These are phyloP conservation scores for Characodon lateralis DNA, from an alignment of 2,797 vertebrate genomes.

Conservation along the genomic window DNA sequence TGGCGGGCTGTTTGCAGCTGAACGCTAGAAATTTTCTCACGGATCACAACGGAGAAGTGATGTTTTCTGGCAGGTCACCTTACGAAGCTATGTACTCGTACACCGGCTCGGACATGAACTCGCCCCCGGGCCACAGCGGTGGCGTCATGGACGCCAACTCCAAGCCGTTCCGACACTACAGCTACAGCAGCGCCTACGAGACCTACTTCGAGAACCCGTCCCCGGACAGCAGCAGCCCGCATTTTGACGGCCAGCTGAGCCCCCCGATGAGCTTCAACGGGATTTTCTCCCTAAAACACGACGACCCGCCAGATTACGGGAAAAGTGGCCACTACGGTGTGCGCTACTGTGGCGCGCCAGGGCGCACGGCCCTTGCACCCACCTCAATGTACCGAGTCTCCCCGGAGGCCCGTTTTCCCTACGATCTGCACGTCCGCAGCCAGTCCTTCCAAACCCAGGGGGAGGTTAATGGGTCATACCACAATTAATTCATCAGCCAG, in stretches of 20 bases:
- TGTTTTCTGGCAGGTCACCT: constrained; percentile 88
- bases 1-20: constrained; percentile 97
- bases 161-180: constrained; percentile 94
- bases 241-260: constrained; percentile 93
- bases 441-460: constrained; percentile 93
- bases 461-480: constrained; percentile 95
- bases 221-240: constrained; percentile 91
- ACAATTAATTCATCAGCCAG: constrained; percentile 85
- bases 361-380: constrained; percentile 92
- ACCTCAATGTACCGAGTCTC: constrained; percentile 94
- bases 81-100: constrained; percentile 93
- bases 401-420: constrained; percentile 95
- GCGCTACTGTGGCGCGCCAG: constrained; percentile 95
- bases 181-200: constrained; percentile 92
- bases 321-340: constrained; percentile 95
- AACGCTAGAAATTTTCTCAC: constrained; percentile 97
- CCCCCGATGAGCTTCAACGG: constrained; percentile 98
- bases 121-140: constrained; percentile 87
- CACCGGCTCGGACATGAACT: constrained; percentile 89
- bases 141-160: constrained; percentile 80
- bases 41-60: constrained; percentile 90
- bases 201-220: constrained; percentile 95
- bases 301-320: constrained; percentile 93
- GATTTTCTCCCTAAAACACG: constrained; percentile 97
- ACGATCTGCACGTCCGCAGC: constrained; percentile 96